A percentile compares a stretch with the other conserved stretches of the same genome.
These are phyloP conservation scores for Aphidius gifuensis DNA, from an alignment of 1,140 invertebrate species.

Conservation along the genomic window DNA sequence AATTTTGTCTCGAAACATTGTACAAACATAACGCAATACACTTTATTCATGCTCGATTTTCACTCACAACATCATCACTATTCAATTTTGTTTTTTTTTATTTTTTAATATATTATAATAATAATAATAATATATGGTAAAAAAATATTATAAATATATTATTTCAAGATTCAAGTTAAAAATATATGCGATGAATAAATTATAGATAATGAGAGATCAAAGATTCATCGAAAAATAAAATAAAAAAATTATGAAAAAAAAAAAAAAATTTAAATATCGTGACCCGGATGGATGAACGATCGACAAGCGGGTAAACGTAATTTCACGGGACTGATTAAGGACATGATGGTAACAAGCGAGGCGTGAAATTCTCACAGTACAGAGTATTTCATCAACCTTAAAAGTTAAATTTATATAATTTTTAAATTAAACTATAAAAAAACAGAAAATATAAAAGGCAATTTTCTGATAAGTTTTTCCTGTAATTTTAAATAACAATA, in stretches of 20 bases:
- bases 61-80: background rate
- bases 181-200: background rate
- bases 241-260: background rate
- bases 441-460: too few relatives aligned
- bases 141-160: too few relatives aligned
- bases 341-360: conserved; percentile 28
- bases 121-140: too few relatives aligned
- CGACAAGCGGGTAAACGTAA: conserved; percentile 30
- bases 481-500: too few relatives aligned
- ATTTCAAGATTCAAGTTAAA: too few relatives aligned
- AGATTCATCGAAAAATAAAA: background rate
- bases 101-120: too few relatives aligned
- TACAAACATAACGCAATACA: conserved; percentile 10
- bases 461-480: too few relatives aligned
- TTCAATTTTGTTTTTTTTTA: too few relatives aligned
- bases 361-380: conserved; percentile 24
- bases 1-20: conserved; percentile 1
- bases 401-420: too few relatives aligned
- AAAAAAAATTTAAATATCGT: background rate
- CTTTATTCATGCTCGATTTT: conserved; percentile 13
- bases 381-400: too few relatives aligned
- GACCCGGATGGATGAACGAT: conserved; percentile 15
- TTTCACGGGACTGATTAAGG: conserved; percentile 30
- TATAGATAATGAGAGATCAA: background rate
- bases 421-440: too few relatives aligned